These are phyloP conservation scores for Drosophila kanapiae DNA, from an alignment of 1,140 invertebrate species.

Conservation along the genomic window DNA sequence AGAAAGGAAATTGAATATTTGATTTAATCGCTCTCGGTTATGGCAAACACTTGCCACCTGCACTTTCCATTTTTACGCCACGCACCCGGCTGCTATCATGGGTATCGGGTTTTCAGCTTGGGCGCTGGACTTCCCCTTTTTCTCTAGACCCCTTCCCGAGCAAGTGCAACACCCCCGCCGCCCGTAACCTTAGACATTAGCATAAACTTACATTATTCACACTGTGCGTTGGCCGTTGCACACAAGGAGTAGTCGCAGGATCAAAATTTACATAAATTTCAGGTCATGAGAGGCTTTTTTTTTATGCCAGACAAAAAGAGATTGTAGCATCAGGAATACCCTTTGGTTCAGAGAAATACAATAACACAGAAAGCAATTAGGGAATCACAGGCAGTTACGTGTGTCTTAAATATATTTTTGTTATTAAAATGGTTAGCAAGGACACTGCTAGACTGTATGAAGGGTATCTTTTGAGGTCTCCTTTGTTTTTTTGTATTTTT, in stretches of 20 bases:
- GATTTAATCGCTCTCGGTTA: constrained; percentile 45
- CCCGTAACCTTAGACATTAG: constrained; percentile 32
- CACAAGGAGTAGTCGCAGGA: constrained; percentile 1
- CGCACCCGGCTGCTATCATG: not conserved
- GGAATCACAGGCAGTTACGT: no score
- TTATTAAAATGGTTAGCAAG: no score
- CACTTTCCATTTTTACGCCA: constrained; percentile 21
- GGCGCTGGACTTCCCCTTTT: not conserved
- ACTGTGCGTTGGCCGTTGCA: constrained; percentile 46
- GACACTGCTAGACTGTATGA: no score
- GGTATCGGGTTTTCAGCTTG: not conserved
- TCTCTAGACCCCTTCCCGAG: constrained; percentile 36
- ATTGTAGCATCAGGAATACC: not conserved
- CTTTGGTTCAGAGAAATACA: not conserved
- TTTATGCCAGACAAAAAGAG: no score
- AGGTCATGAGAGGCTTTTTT: constrained; percentile 46
- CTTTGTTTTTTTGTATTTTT: not conserved
- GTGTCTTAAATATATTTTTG: no score
- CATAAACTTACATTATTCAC: constrained; percentile 77
- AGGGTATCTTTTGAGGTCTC: not conserved
- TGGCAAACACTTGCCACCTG: constrained; percentile 43
- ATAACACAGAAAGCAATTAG: not conserved
- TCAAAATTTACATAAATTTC: constrained; percentile 69
- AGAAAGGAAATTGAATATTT: constrained; percentile 49
- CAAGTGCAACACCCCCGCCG: constrained; percentile 41